A percentile compares a stretch with the other conserved stretches of the same genome.
Conservation (phyloP, 2,888 invertebrate genomes). For the Hydroisotoma schaefferi region DNA sequence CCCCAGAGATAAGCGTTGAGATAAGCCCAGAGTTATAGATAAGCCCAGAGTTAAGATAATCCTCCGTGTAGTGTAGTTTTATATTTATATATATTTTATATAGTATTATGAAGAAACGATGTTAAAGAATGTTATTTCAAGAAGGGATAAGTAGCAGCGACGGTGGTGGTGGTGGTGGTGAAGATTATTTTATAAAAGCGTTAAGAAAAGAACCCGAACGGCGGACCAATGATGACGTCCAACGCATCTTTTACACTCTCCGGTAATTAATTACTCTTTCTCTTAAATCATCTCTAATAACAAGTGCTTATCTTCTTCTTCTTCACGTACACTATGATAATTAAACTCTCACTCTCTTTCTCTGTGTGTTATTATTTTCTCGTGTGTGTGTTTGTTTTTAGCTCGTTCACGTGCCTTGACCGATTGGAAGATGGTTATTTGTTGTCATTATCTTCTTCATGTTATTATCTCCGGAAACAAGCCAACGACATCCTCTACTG, state of each 20-base stretch:
- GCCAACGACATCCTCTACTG: slow-evolving; percentile 56
- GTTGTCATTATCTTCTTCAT: slow-evolving; percentile 23
- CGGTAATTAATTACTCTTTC: slow-evolving; percentile 26
- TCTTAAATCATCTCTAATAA: neutral
- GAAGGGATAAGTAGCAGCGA: no score
- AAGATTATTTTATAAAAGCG: slow-evolving; percentile 55
- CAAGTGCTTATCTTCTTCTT: no score
- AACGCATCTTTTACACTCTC: slow-evolving; percentile 39
- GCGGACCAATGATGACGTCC: slow-evolving; percentile 55
- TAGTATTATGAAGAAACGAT: neutral
- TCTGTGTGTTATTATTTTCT: neutral
- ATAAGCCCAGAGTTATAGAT: no score
- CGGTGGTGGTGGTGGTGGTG: no score
- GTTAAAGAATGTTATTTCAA: neutral
- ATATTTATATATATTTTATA: neutral
- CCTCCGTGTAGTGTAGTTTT: no score
- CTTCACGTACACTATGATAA: no score
- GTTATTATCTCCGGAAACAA: slow-evolving; percentile 31
- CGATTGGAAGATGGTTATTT: slow-evolving; percentile 27
- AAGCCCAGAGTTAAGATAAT: no score
- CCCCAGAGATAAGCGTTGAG: no score
- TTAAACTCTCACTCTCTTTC: no score
- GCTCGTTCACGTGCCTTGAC: slow-evolving; percentile 41
- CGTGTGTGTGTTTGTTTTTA: slow-evolving; percentile 17
- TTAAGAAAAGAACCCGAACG: slow-evolving; percentile 58